phyloP scores from a whole-genome alignment of 2,113 vertebrate species.

The Laterallus jamaicensis region DNA sequence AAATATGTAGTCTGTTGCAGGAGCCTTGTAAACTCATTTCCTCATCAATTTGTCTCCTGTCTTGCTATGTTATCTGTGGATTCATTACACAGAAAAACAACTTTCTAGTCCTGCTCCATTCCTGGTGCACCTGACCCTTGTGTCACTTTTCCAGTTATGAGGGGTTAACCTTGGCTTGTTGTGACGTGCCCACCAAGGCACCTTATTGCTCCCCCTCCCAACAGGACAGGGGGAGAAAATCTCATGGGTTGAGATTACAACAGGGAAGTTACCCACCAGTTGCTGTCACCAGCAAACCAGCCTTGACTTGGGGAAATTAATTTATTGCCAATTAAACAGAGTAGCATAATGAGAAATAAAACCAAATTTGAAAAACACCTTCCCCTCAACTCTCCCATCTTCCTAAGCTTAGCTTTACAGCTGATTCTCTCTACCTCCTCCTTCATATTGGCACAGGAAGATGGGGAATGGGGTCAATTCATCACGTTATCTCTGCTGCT shows the following conservation, averaged over 20 bases:
- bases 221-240: neutral
- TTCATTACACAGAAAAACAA: neutral
- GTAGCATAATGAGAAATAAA: neutral
- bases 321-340: neutral
- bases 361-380: neutral
- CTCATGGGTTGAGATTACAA: neutral
- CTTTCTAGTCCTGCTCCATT: neutral
- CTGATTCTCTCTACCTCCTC: neutral
- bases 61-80: neutral
- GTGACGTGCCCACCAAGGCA: neutral
- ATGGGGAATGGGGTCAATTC: neutral
- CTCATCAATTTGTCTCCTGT: neutral
- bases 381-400: neutral
- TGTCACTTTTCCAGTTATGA: neutral
- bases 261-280: neutral
- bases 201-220: neutral
- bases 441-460: rapidly evolving
- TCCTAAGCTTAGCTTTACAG: neutral
- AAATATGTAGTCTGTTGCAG: neutral
- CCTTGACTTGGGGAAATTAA: neutral
- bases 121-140: neutral
- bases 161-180: neutral
- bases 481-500: too few species aligned
- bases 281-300: neutral
- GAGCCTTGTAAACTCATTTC: neutral